These are phyloP conservation scores for Arctocebus calabarensis DNA, from an alignment of 2,797 vertebrate species.

Conservation along the genomic window DNA sequence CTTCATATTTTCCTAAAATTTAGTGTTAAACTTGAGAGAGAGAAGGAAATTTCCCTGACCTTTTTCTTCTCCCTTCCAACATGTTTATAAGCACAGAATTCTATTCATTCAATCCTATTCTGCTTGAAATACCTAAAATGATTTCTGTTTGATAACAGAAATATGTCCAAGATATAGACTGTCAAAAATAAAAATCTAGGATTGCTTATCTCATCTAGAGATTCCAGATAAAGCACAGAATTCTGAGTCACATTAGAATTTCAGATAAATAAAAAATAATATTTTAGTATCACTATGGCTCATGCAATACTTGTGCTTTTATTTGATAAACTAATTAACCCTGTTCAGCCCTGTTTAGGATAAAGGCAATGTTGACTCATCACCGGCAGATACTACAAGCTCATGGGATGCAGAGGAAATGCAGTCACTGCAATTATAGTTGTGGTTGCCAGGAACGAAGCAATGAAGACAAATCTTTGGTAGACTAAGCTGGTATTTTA, in stretches of 20 bases:
- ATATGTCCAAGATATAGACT: not conserved
- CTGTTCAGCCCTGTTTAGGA: not conserved
- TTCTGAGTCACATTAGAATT: conserved; percentile 15
- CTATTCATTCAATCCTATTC: not conserved
- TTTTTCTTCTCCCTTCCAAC: not conserved
- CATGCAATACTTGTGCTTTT: not conserved
- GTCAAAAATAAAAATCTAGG: conserved; percentile 2
- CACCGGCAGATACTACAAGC: not conserved
- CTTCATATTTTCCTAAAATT: not conserved
- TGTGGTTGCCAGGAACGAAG: not conserved
- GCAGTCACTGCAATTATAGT: not conserved
- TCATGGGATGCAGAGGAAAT: not conserved
- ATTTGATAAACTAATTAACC: not conserved
- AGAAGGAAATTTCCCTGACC: not conserved
- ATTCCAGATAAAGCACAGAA: not conserved
- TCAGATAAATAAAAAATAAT: conserved; percentile 12
- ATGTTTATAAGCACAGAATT: not conserved
- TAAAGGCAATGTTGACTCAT: not conserved
- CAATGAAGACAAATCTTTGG: not conserved
- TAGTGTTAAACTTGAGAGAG: not conserved
- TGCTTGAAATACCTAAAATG: not conserved
- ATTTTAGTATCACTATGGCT: not conserved
- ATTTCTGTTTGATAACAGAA: conserved; percentile 55
- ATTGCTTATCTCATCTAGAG: not conserved
- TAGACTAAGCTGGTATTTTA: not conserved